These are phyloP conservation scores for Metaphire vulgaris DNA, from an alignment of 1,140 invertebrate species.

Conservation along the genomic window DNA sequence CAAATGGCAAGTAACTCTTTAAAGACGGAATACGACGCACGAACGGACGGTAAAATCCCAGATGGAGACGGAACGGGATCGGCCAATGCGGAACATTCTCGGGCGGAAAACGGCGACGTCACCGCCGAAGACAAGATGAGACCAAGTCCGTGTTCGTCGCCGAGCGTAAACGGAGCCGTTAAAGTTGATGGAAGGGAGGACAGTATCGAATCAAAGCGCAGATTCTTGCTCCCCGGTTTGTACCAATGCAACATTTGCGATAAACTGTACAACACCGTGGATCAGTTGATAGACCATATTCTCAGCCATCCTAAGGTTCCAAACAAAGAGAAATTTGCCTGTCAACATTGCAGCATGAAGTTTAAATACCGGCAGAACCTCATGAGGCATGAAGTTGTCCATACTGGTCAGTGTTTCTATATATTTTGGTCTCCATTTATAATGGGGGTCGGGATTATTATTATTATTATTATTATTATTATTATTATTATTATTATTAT, in stretches of 20 bases:
- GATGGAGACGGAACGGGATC: background rate
- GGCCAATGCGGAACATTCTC: background rate
- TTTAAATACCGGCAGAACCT: conserved; percentile 46
- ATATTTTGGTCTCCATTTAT: background rate
- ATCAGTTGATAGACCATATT: conserved; percentile 40
- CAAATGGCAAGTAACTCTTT: too few relatives aligned
- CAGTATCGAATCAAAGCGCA: background rate
- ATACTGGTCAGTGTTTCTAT: conserved; percentile 35
- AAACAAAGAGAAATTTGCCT: conserved; percentile 37
- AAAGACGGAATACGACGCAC: too few relatives aligned
- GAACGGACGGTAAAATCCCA: background rate
- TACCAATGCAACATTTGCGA: conserved; percentile 53
- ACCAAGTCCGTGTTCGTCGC: background rate
- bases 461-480: too few relatives aligned
- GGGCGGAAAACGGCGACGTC: background rate
- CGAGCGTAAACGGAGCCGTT: background rate
- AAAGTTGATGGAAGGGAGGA: too few relatives aligned
- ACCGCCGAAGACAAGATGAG: background rate
- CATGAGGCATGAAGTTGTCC: conserved; percentile 41
- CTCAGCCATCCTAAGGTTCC: conserved; percentile 29
- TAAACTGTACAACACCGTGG: conserved; percentile 44
- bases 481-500: too few relatives aligned
- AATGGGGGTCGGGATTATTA: background rate
- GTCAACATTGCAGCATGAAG: conserved; percentile 46
- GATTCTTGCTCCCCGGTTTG: conserved; percentile 35